Evolutionary conservation across 92 coral and sea anemone genomes (phyloP).

Genomic region (Epizoanthus illoricatus): DNA sequence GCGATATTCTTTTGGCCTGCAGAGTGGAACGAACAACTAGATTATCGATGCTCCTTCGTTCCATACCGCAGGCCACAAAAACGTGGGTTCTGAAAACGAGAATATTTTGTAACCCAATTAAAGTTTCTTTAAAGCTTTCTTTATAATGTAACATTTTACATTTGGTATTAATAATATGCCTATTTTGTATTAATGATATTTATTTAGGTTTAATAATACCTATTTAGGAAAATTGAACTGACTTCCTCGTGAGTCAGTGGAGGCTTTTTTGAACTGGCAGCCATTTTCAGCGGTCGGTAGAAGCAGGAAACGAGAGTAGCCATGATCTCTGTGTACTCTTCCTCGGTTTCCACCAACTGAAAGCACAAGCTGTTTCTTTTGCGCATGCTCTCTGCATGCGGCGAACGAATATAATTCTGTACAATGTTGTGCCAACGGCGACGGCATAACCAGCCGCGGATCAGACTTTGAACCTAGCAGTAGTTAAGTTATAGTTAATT

Average conservation of each 20-base stretch:
- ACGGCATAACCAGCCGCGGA: constrained; percentile 98
- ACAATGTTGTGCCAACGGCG: constrained; percentile 99
- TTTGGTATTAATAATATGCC: neutral
- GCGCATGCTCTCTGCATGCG: constrained; percentile 99
- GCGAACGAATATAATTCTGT: constrained; percentile 96
- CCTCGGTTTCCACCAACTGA: constrained; percentile 86
- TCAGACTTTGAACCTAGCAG: constrained; percentile 87
- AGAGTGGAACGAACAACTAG: no score
- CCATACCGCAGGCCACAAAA: no score
- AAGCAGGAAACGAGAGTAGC: constrained; percentile 90
- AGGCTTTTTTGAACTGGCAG: constrained; percentile 95
- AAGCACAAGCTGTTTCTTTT: constrained; percentile 89
- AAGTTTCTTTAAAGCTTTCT: no score
- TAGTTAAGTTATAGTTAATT: constrained; percentile 4
- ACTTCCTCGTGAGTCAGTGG: constrained; percentile 95
- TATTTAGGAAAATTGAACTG: constrained; percentile 94
- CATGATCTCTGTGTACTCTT: constrained; percentile 81
- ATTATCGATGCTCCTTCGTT: no score
- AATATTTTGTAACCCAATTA: no score
- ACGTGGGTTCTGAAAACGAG: no score
- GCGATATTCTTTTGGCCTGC: no score
- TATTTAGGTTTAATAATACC: constrained; percentile 57
- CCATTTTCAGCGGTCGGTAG: constrained; percentile 97
- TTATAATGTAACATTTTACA: neutral
- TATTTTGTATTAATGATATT: neutral